Evolutionary conservation across 2,113 vertebrate genomes (phyloP), one percentile per base, ranked within the genome.

Genomic region (Ariopsis seemanni): DNA sequence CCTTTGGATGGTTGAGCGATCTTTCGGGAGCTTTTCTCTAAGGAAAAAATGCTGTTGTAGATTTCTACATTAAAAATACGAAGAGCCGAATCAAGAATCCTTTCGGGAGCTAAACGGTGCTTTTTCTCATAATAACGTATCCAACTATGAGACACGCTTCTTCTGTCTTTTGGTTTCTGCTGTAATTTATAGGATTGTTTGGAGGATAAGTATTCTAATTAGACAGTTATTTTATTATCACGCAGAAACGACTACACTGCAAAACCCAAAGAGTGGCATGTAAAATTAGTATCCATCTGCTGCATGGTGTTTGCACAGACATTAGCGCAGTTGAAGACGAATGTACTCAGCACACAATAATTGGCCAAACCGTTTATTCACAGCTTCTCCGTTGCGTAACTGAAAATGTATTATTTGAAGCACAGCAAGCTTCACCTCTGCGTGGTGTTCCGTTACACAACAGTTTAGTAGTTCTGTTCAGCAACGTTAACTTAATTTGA

Each of bases 161-260:
- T 22, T 88, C 2, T 42, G 42, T 42, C 90, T 88, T 93, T 93
- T 91, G 89, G 83, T 93, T 92, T 92, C 89, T 88, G 90, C 87
- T 92, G 91, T 93, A 92, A 93, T 93, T 92, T 82, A 82, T 82
- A 62, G 30, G 17, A 62, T 82, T 82, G 91, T 92, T 93, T 92
- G 91, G 91, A 92, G 93, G 90, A 94, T 93, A 94, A 94, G 92
- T 86, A 91, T 91, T 90, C 92, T 92, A 94, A 94, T 95, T 95
- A 94, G 91, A 71, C 89, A 18, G 71, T 85, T 90, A 92, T 94
- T 93, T 93, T 94, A 93, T 93, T 88, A 90, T 91, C 87, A 87
- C 67, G 89, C 89, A 89, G 82, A 90, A 87, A 91, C 85, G 57
- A 82, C 93, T 91, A 87, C 88, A 82, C 86, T 85, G 81, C 52